phyloP scores from a whole-genome alignment of 2,113 vertebrate genomes.

The Mirza zaza region DNA sequence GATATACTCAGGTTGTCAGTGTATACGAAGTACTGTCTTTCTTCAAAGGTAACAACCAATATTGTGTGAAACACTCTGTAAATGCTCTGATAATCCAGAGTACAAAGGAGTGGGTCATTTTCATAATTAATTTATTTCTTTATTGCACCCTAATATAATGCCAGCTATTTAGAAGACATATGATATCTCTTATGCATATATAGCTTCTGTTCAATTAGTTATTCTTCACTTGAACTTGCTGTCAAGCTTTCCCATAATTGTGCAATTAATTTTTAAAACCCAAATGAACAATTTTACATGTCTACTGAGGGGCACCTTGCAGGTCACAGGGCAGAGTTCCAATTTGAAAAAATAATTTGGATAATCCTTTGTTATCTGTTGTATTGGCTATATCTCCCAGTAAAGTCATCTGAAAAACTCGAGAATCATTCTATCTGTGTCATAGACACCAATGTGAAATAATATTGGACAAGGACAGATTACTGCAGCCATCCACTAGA shows the following conservation, averaged over 20 bases:
- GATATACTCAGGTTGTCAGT: neutral
- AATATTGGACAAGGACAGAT: conserved; percentile 10
- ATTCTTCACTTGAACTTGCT: conserved; percentile 7
- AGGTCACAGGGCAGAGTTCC: conserved; percentile 8
- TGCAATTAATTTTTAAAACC: conserved; percentile 5
- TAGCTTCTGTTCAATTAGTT: conserved; percentile 54
- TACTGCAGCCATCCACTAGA: neutral
- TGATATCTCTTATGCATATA: conserved; percentile 17
- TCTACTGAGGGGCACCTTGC: conserved; percentile 16
- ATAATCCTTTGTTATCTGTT: conserved; percentile 53
- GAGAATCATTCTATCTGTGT: conserved; percentile 16
- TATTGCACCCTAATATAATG: conserved; percentile 55
- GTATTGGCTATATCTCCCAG: conserved; percentile 10
- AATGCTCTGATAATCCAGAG: conserved; percentile 1
- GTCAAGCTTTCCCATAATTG: neutral
- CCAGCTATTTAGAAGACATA: neutral
- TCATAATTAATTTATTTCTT: conserved; percentile 69
- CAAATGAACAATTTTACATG: conserved; percentile 41
- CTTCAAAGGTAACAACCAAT: neutral
- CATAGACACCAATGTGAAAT: conserved; percentile 21
- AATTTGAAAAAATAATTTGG: conserved; percentile 49
- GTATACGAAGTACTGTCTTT: neutral
- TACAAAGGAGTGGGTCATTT: neutral
- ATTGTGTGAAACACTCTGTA: neutral
- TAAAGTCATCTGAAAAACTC: conserved; percentile 53